A percentile compares a stretch with the other conserved stretches of the same genome.
These are phyloP conservation scores for Solen grandis DNA, from an alignment of 1,140 invertebrate genomes.

Conservation along the genomic window DNA sequence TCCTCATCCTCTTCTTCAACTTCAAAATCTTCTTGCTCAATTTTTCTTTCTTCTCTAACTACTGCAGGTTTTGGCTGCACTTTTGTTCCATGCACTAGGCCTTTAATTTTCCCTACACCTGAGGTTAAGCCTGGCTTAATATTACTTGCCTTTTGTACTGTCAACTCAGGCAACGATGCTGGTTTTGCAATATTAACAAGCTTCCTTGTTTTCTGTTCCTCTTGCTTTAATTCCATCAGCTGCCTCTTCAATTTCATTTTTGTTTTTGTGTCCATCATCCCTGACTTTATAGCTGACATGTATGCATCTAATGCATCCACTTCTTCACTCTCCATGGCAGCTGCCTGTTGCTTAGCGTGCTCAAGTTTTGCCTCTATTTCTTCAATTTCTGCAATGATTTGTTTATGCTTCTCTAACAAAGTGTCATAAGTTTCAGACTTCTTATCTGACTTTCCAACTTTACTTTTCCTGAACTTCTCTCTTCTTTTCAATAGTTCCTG, in stretches of 20 bases:
- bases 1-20: conserved; percentile 62
- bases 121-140: conserved; percentile 50
- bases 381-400: conserved; percentile 84
- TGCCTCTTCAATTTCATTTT: conserved; percentile 81
- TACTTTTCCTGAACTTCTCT: conserved; percentile 88
- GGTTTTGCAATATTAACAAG: conserved; percentile 91
- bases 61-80: conserved; percentile 46
- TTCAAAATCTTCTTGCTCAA: conserved; percentile 31
- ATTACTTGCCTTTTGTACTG: not conserved
- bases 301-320: conserved; percentile 81
- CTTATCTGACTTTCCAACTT: conserved; percentile 84
- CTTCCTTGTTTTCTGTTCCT: conserved; percentile 86
- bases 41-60: conserved; percentile 18
- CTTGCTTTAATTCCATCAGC: conserved; percentile 86
- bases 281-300: conserved; percentile 80
- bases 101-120: conserved; percentile 63
- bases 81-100: conserved; percentile 6
- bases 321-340: conserved; percentile 70
- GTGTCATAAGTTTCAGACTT: conserved; percentile 90
- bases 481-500: conserved; percentile 95
- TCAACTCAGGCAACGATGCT: conserved; percentile 67
- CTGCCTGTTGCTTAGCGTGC: conserved; percentile 77
- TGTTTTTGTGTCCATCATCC: conserved; percentile 79
- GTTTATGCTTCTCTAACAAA: conserved; percentile 87
- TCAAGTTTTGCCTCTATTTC: conserved; percentile 84